phyloP scores from a whole-genome alignment of 1,140 invertebrate genomes.

The Marisa cornuarietis region DNA sequence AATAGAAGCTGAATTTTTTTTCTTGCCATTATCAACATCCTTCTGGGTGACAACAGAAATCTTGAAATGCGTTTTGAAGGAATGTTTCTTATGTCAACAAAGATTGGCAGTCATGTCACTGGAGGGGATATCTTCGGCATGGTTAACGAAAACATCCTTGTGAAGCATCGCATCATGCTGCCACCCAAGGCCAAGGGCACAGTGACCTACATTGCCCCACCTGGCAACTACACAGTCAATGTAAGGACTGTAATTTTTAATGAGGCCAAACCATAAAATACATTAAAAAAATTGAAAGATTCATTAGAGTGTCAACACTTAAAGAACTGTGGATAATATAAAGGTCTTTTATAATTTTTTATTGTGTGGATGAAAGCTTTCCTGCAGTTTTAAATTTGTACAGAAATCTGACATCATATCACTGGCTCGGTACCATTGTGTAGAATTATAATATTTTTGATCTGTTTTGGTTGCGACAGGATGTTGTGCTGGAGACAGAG shows the following conservation, averaged over 20 bases:
- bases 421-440: neutral
- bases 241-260: constrained; percentile 70
- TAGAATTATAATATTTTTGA: neutral
- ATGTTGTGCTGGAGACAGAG: constrained; percentile 95
- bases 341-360: too few relatives aligned
- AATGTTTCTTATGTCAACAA: constrained; percentile 32
- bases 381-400: neutral
- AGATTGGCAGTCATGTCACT: constrained; percentile 94
- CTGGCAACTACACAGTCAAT: constrained; percentile 93
- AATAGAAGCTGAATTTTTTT: too few relatives aligned
- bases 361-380: neutral
- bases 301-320: too few relatives aligned
- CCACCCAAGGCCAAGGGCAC: constrained; percentile 95
- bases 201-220: constrained; percentile 92
- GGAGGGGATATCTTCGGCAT: constrained; percentile 97
- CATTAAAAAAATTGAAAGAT: too few relatives aligned
- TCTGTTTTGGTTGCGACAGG: constrained; percentile 68
- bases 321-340: too few relatives aligned
- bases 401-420: neutral
- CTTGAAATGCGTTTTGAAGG: too few relatives aligned
- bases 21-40: too few relatives aligned
- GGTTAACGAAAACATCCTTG: constrained; percentile 96
- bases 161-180: constrained; percentile 96
- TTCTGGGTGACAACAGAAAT: too few relatives aligned
- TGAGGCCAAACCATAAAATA: too few relatives aligned